Base-by-base conservation (phyloP, 1,140 invertebrate species). In the Diachasma alloeum region DNA sequence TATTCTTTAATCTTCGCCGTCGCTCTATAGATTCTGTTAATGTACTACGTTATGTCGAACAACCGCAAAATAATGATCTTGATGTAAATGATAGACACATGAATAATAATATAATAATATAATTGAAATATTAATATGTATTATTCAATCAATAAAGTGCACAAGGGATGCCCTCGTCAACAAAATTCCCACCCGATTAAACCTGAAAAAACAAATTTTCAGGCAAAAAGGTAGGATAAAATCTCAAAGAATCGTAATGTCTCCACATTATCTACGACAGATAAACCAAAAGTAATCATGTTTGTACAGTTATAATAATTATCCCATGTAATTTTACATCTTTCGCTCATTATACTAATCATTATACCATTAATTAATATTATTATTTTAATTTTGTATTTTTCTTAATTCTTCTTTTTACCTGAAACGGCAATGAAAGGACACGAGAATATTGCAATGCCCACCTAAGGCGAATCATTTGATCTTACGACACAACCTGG, bases 31-130 rank as follows among this genome's bases (percentile, higher is more conserved):
- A 48, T 36, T 53, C 17, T 72, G 3, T 72, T 37, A 59, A 71
- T 11, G 13, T 26, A 71, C 42, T 37, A 68, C 31, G 31, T 68
- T 71, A 44, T 71, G 36, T 71, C 11, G 69, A 71, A 37, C 36
- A 15, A 37, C 36, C 66, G 36, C 11, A 39, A 68, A 68, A 68
- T 37, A 39, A 63, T 63, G 22, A 63, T 63, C 24, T 63, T 6
- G 19, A 63, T 69, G 24, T 17, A 63, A 67, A 59, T 77, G 24
- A 63, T 79, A 78, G 15, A 36, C 36, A 42, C n/a, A 66, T 71
- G 37, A 63, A 69, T 31, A 22, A 73, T 3, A n/a, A n/a, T n/a
- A n/a, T n/a, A n/a, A 48, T 48, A 72, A 72, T 48, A 72, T 26
- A 63, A 24, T 24, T 63, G 59, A 63, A 63, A 63, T 63, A 63